phyloP scores from a whole-genome alignment of 2,113 vertebrate genomes.

The Psophia crepitans region DNA sequence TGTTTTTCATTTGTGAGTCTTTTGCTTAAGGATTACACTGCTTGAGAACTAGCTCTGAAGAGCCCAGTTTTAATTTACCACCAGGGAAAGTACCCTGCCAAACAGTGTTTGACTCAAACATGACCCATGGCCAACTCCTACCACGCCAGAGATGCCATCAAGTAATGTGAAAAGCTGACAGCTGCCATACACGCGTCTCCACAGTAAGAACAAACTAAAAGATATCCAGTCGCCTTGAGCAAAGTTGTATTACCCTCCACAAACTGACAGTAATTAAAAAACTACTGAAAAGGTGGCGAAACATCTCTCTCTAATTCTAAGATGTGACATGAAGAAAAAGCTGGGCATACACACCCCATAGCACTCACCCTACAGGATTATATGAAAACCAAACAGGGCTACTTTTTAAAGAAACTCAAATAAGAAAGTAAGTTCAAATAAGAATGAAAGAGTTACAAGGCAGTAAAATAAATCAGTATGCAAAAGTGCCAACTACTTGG shows the following conservation, averaged over 20 bases:
- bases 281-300: neutral
- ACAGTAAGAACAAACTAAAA: neutral
- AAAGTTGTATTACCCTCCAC: neutral
- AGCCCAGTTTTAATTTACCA: constrained; percentile 16
- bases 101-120: neutral
- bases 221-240: neutral
- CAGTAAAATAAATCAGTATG: neutral
- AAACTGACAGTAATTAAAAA: neutral
- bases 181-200: neutral
- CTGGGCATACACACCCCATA: neutral
- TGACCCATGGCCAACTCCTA: neutral
- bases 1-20: neutral
- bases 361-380: fast-evolving
- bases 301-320: neutral
- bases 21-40: constrained; percentile 33
- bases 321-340: neutral
- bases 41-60: constrained; percentile 21
- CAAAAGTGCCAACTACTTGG: neutral
- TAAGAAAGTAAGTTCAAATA: neutral
- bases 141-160: neutral
- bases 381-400: neutral
- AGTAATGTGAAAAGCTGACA: neutral
- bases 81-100: neutral
- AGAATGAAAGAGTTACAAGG: neutral
- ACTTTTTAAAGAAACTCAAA: neutral